Conservation (phyloP, 1,140 invertebrate genomes). For the Monochamus saltuarius region DNA sequence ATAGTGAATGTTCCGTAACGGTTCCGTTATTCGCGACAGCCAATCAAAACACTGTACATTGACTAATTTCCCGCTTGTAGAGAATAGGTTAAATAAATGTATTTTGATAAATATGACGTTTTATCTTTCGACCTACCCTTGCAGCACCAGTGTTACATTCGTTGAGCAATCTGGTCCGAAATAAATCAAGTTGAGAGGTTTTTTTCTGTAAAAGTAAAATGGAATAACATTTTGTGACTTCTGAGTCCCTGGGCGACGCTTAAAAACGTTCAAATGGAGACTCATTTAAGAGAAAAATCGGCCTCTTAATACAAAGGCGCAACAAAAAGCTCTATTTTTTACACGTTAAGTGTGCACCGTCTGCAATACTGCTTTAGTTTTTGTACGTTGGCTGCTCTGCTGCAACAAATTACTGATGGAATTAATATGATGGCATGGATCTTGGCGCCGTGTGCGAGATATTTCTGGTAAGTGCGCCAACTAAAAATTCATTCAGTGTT, state of each 20-base stretch:
- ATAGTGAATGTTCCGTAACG: neutral
- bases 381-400: too few species aligned
- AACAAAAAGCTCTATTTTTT: constrained; percentile 22
- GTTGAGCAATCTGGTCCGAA: constrained; percentile 14
- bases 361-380: too few species aligned
- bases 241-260: constrained; percentile 19
- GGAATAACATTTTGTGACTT: constrained; percentile 20
- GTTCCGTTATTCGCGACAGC: constrained; percentile 24
- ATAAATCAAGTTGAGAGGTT: constrained; percentile 16
- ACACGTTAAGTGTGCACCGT: neutral
- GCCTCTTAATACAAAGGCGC: constrained; percentile 22
- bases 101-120: constrained; percentile 17
- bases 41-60: constrained; percentile 20
- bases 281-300: constrained; percentile 32
- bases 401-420: too few species aligned
- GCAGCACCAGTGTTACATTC: constrained; percentile 9
- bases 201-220: constrained; percentile 18
- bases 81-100: constrained; percentile 27
- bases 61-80: constrained; percentile 19
- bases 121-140: neutral
- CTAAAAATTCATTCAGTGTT: too few species aligned
- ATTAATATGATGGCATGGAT: too few species aligned
- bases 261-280: constrained; percentile 26
- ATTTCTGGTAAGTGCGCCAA: too few species aligned
- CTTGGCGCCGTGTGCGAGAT: too few species aligned